Base-by-base conservation (phyloP, 2,888 invertebrate genomes). In the Serripes groenlandicus region DNA sequence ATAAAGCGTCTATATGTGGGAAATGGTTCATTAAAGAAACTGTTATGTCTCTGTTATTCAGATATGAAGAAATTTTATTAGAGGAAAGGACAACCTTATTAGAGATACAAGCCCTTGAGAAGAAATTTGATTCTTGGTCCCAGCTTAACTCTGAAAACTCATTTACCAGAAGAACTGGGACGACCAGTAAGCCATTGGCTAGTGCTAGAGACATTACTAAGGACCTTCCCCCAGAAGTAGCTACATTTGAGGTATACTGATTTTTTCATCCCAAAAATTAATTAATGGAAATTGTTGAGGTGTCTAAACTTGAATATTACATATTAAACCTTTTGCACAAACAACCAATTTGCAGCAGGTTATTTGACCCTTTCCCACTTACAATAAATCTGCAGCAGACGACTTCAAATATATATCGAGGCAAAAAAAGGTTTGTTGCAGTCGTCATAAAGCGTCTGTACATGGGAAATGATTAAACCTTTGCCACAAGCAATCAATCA, bases 161-260 rank as follows among this genome's bases (percentile, higher is more conserved):
- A 1, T 62, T 75, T 21, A 81, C 81, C 0, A 84, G 81, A 62
- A 76, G 66, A 18, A 58, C 78, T 1, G 56, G 74, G 9, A 42
- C 79, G 3, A 52, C 85, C 9, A 75, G 80, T 52, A 90, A 88
- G 70, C 90, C 92, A 26, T 75, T 91, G 34, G 83, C 92, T 26
- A 92, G 90, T 84, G 92, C 92, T n/a, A 88, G 92, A 75, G 93
- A 94, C 77, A 85, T 92, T 5, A 91, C 91, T 1, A 92, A 93
- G 69, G 92, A 93, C 81, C 85, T 94, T 5, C 94, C 94, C 23
- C 92, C 93, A 26, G 94, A 94, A 90, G 94, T 94, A 4, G 93
- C 93, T 32, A 91, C 92, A 1, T 94, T 94, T 89, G 93, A 94
- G 91, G 94, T 94, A 82, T n/a, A 49, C 15, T 1, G 21, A 5